Base-by-base conservation (phyloP, 2,797 vertebrate species). In the Acipenser oxyrinchus region DNA sequence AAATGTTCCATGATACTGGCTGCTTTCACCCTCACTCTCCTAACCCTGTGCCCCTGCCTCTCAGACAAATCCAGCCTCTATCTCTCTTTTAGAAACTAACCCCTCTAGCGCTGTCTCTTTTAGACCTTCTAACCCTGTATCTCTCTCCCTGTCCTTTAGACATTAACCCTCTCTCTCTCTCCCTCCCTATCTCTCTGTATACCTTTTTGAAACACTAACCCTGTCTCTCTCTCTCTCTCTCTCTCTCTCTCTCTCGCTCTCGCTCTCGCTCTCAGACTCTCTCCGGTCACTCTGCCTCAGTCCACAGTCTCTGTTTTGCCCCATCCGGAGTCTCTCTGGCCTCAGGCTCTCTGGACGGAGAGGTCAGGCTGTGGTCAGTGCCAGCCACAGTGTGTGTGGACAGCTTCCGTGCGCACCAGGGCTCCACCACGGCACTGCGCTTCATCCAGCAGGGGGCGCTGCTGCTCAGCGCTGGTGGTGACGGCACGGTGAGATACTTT, bases 321-420 rank as follows among this genome's bases (percentile, higher is more conserved):
- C 76, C 76, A 1, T 75, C 83, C 23, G 89, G 89, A 67, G 79
- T 81, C 9, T 77, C 88, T 66, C 82, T 95, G 50, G 90, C 88
- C 67, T 87, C 90, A 0, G 93, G 92, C 52, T 86, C 84, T 7
- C 51, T 94, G 68, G 85, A 84, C 1, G 86, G 92, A 8, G 89
- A 87, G 69, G 84, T 95, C 57, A 82, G 87, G 66, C 83, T 95
- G 62, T 96, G 94, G 94, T 88, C 91, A 0, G 85, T 93, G 78
- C 69, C 79, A n/a, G 77, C 83, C 64, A 81, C 80, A 51, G 73
- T 83, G 48, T 88, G 79, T 10, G 84, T 95, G 68, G 89, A 87
- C 8, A 75, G 79, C 73, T 94, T 89, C 77, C 81, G 82, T 68
- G 92, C 93, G 76, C 93, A 95, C 77, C 0, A 2, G 0, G 92